A percentile compares a stretch with the other conserved stretches of the same genome.
Evolutionary conservation across 2,113 vertebrate genomes (phyloP).

Genomic region (Daboia siamensis): DNA sequence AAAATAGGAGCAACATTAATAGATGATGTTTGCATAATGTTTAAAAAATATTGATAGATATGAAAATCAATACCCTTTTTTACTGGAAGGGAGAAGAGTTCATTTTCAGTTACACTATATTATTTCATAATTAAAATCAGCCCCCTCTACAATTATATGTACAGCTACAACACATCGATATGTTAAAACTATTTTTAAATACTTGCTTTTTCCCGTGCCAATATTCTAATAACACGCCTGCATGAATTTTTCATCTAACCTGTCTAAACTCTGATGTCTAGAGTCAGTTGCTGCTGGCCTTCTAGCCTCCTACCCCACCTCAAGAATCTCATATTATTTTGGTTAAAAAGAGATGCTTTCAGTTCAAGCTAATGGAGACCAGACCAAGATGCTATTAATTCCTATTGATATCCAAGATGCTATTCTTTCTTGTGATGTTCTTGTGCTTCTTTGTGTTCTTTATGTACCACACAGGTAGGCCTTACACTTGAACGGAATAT

Average conservation of each 20-base stretch:
- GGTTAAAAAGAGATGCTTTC: not conserved
- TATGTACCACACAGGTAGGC: not conserved
- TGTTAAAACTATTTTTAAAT: not conserved
- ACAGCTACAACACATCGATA: not conserved
- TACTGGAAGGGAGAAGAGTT: not conserved
- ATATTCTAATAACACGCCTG: not conserved
- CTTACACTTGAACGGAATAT: not conserved
- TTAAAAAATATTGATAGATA: not conserved
- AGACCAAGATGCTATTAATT: not conserved
- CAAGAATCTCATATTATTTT: constrained; percentile 41
- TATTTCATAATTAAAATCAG: not conserved
- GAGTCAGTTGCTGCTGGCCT: constrained; percentile 53
- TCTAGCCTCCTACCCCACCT: constrained; percentile 37
- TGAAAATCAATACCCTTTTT: not conserved
- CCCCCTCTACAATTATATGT: not conserved
- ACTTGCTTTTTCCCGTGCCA: not conserved
- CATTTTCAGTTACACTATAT: not conserved
- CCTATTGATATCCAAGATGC: not conserved
- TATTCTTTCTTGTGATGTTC: not conserved
- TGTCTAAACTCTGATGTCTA: not conserved
- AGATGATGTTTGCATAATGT: not conserved
- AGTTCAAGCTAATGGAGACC: not conserved
- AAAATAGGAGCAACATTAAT: not conserved
- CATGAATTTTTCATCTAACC: constrained; percentile 44
- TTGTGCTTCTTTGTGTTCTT: not conserved